Percentiles rank a stretch among this genome's conserved stretches.
Evolutionary conservation across 2,888 invertebrate species (phyloP).

Genomic region (Apocheima hispidaria): DNA sequence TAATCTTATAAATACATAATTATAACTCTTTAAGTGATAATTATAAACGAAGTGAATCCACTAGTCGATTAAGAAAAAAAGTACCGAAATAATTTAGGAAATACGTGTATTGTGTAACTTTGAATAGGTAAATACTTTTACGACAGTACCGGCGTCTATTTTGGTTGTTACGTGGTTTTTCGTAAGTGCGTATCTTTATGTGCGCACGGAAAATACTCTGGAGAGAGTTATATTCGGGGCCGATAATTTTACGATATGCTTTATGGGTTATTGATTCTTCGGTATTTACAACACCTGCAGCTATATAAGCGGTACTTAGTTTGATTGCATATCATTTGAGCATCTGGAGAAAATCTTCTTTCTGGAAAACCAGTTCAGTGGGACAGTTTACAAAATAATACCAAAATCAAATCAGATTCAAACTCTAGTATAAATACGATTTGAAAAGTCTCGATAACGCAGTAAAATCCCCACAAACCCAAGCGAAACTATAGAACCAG

Average conservation of each 20-base stretch:
- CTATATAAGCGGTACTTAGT: constrained; percentile 16
- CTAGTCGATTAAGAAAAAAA: no score
- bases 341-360: constrained; percentile 12
- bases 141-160: constrained; percentile 33
- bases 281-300: constrained; percentile 20
- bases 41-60: no score
- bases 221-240: constrained; percentile 14
- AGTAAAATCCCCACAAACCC: constrained; percentile 11
- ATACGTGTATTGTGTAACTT: neutral
- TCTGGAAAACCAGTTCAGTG: constrained; percentile 1
- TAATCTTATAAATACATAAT: no score
- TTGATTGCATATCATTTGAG: constrained; percentile 12
- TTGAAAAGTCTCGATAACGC: no score
- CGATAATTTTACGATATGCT: constrained; percentile 19
- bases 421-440: neutral
- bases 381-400: neutral
- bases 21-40: no score
- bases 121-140: constrained; percentile 22
- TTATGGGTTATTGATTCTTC: constrained; percentile 17
- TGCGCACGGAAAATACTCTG: constrained; percentile 25
- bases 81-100: neutral
- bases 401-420: neutral
- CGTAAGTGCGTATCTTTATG: constrained; percentile 40
- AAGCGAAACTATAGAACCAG: constrained; percentile 7
- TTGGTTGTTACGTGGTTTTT: constrained; percentile 40